Base-by-base conservation (phyloP, 2,113 vertebrate genomes). In the Callorhinus ursinus region DNA sequence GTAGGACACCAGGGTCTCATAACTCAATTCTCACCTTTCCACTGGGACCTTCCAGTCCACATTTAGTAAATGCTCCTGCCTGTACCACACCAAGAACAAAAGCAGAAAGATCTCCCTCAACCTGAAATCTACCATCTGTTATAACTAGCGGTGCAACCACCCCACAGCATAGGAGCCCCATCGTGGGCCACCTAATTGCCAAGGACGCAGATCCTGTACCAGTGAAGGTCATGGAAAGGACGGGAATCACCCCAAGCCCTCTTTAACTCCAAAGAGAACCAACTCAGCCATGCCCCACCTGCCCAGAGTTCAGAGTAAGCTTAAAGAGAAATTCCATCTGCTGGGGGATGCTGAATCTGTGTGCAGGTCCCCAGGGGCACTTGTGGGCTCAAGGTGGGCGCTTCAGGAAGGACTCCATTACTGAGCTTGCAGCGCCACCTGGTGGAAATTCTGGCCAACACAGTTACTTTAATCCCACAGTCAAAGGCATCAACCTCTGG, bases 391-490 rank as follows among this genome's bases (percentile, higher is more conserved):
- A 13, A 22, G 39, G 21, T 63, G 67, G 61, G 4, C 1, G 10
- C 2, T 4, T 26, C 22, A 0, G 8, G 24, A n/a, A 36, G 26
- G 24, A 80, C 1, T 74, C n/a, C 57, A 82, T 88, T 88, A 46
- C 22, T 97, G 65, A 69, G 77, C 31, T 57, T 79, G 4, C 39
- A 95, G 31, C 72, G 83, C 96, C 98, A 88, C 76, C 97, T 90
- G 9, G 57, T 97, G 97, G 79, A 0, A 0, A 3, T 5, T 61
- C 10, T 65, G 7, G 72, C 36, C 65, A 90, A 0, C 1, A 77
- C 51, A 69, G 10, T 36, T 39, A 53, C 21, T 88, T 90, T 42
- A 76, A 63, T 80, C 14, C 46, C 88, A 67, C 5, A 8, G 14
- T 65, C 55, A 63, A 93, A 59, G 7, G 1, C 24, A 10, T 46